These are phyloP conservation scores for Copidosoma floridanum DNA, from an alignment of 1,140 invertebrate genomes.

Conservation along the genomic window DNA sequence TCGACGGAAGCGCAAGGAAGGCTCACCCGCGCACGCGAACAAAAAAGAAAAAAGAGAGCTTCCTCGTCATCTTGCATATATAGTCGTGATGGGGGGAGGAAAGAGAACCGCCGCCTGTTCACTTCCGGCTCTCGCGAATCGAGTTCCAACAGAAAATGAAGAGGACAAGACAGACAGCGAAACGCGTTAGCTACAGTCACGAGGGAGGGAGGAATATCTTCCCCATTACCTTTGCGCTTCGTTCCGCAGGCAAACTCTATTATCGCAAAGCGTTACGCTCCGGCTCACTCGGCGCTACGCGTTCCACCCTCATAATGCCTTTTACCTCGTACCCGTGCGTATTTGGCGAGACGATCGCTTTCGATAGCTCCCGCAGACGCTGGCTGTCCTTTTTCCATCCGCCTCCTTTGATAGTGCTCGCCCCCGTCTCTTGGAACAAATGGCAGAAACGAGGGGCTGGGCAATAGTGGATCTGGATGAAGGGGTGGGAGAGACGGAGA, in stretches of 20 bases:
- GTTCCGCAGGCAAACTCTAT: slow-evolving; percentile 20
- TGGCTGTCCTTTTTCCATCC: not conserved
- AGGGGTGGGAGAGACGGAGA: too few species aligned
- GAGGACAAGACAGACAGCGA: not conserved
- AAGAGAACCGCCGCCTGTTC: slow-evolving; percentile 4
- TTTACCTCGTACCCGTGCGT: not conserved
- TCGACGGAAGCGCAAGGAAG: too few species aligned
- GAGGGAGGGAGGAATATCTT: slow-evolving; percentile 14
- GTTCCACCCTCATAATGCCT: slow-evolving; percentile 14
- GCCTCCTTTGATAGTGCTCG: too few species aligned
- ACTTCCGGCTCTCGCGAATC: slow-evolving; percentile 16
- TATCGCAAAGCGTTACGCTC: slow-evolving; percentile 19
- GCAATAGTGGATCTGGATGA: too few species aligned
- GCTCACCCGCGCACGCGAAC: too few species aligned
- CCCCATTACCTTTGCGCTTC: slow-evolving; percentile 22
- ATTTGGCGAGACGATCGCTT: slow-evolving; percentile 18
- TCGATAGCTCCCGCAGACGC: slow-evolving; percentile 3
- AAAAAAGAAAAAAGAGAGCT: slow-evolving; percentile 7
- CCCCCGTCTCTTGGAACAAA: not conserved
- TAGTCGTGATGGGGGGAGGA: not conserved
- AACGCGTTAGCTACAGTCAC: slow-evolving; percentile 1
- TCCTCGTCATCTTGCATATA: slow-evolving; percentile 17
- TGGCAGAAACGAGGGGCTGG: too few species aligned
- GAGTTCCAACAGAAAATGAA: slow-evolving; percentile 6
- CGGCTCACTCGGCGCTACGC: not conserved